Conservation (phyloP, 2,888 invertebrate genomes). For the Coecobrya sp. region DNA sequence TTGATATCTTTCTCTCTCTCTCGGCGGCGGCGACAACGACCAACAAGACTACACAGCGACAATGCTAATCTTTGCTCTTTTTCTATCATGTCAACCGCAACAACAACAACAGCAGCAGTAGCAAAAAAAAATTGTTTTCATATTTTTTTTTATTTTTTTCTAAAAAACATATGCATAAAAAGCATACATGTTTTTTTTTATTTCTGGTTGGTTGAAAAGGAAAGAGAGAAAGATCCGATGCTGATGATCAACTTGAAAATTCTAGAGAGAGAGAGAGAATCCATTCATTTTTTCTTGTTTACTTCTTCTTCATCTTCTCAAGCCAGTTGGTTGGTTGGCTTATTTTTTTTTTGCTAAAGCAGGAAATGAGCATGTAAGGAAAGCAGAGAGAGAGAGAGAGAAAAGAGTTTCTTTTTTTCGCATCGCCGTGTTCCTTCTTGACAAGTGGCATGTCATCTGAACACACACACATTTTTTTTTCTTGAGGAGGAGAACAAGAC, state of each 20-base stretch:
- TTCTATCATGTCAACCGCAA: constrained; percentile 51
- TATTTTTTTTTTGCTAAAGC: constrained; percentile 16
- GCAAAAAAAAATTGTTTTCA: constrained; percentile 5
- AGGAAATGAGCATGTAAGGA: constrained; percentile 69
- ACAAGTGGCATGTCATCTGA: constrained; percentile 61
- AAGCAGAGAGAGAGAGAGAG: constrained; percentile 49
- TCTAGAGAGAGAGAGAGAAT: neutral
- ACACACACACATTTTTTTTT: constrained; percentile 24
- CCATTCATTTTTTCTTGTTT: constrained; percentile 31
- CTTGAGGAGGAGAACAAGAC: neutral
- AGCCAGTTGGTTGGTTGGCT: neutral
- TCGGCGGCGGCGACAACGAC: constrained; percentile 30
- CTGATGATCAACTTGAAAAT: constrained; percentile 33
- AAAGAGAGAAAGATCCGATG: neutral
- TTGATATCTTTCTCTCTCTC: constrained; percentile 31
- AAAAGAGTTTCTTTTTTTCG: constrained; percentile 40
- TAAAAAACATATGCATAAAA: neutral
- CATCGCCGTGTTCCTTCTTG: constrained; percentile 50
- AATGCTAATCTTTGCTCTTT: constrained; percentile 54
- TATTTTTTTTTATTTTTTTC: neutral
- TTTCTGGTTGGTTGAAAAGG: neutral
- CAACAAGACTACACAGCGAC: neutral
- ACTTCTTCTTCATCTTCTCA: neutral
- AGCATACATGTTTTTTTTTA: too few relatives aligned
- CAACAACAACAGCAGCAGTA: constrained; percentile 16